phyloP scores from a whole-genome alignment of 2,113 vertebrate genomes.

The Pachycephala philippinensis region DNA sequence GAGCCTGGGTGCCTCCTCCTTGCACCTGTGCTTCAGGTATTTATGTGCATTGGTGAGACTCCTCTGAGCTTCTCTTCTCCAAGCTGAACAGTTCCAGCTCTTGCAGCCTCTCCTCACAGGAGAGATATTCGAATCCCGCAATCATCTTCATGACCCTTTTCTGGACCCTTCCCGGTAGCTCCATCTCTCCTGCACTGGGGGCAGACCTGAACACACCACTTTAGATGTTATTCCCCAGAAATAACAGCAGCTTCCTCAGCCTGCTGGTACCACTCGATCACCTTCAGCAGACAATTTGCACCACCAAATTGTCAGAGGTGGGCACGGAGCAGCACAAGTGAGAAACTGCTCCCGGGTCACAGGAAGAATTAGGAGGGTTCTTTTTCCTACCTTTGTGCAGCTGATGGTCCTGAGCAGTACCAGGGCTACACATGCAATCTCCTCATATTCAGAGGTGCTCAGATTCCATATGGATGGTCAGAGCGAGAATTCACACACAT shows the following conservation, averaged over 20 bases:
- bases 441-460: not conserved
- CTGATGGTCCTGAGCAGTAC: not conserved
- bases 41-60: not conserved
- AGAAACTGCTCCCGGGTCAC: not conserved
- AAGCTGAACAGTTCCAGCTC: not conserved
- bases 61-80: not conserved
- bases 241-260: not conserved
- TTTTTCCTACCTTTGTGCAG: not conserved
- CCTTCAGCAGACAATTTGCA: not conserved
- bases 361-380: not conserved
- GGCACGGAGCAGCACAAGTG: not conserved
- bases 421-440: not conserved
- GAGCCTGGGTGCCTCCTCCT: not conserved
- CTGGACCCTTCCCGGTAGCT: not conserved
- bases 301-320: not conserved
- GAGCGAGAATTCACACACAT: rapidly evolving
- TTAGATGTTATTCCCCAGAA: not conserved
- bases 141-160: not conserved
- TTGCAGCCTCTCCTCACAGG: not conserved
- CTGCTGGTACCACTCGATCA: not conserved
- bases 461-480: not conserved
- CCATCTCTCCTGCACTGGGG: not conserved
- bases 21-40: not conserved
- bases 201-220: not conserved
- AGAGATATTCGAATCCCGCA: not conserved